Percentiles rank a stretch among this genome's conserved stretches.
These are phyloP conservation scores for Formica selysi DNA, from an alignment of 1,140 invertebrate species.

Conservation along the genomic window DNA sequence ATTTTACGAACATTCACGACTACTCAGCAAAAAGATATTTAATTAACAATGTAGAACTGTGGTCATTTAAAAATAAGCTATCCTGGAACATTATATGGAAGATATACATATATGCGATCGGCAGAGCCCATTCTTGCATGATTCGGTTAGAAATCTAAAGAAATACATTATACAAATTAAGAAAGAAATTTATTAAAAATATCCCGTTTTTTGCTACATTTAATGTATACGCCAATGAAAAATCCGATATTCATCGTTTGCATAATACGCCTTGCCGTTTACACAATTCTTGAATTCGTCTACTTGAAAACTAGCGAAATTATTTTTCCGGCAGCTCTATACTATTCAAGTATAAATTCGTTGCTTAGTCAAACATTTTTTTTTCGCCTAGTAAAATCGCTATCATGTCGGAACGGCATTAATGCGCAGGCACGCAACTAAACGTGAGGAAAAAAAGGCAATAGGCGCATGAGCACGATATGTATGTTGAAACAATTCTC, in stretches of 20 bases:
- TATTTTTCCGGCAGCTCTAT: conserved; percentile 18
- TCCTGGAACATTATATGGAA: not conserved
- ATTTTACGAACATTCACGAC: not conserved
- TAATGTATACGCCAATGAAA: conserved; percentile 44
- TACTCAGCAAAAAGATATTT: not conserved
- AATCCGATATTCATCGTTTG: conserved; percentile 23
- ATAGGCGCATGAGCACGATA: not conserved
- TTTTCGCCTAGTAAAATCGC: conserved; percentile 18
- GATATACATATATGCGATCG: not conserved
- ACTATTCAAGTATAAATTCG: conserved; percentile 16
- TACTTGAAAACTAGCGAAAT: conserved; percentile 30
- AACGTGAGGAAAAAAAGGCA: not conserved
- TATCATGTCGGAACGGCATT: not conserved
- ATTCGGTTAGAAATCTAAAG: conserved; percentile 21
- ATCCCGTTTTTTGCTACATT: conserved; percentile 16
- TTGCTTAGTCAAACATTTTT: conserved; percentile 13
- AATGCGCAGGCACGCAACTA: conserved; percentile 21
- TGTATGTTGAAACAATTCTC: not conserved
- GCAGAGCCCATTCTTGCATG: not conserved
- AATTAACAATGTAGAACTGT: conserved; percentile 8
- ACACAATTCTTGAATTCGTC: conserved; percentile 27
- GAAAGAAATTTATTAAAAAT: conserved; percentile 33
- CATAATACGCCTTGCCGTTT: conserved; percentile 5
- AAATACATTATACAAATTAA: conserved; percentile 5
- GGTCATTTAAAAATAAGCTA: not conserved